phyloP scores from a whole-genome alignment of 1,140 invertebrate species.

The Drosophila albomicans region DNA sequence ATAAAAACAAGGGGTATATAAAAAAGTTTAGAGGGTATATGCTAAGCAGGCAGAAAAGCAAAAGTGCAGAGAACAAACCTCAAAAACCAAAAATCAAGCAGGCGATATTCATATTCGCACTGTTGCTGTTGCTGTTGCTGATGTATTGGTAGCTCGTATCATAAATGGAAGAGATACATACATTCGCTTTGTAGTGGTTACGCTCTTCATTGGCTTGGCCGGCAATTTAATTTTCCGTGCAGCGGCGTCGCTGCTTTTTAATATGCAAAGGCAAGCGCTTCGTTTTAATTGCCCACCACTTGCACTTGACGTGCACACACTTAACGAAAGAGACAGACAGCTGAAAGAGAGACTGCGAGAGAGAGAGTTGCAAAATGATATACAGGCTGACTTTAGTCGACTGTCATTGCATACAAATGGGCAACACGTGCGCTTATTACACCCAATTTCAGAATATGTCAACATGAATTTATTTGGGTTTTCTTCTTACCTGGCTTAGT shows the following conservation, averaged over 20 bases:
- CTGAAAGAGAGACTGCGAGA: neutral
- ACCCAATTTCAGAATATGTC: neutral
- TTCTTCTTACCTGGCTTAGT: neutral
- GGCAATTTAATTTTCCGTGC: slow-evolving; percentile 39
- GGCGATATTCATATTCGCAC: slow-evolving; percentile 1
- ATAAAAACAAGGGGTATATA: too few relatives aligned
- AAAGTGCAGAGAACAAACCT: slow-evolving; percentile 10
- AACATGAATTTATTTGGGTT: slow-evolving; percentile 5
- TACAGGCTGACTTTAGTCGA: neutral
- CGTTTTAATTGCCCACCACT: slow-evolving; percentile 30
- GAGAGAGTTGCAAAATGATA: neutral
- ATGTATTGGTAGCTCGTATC: slow-evolving; percentile 9
- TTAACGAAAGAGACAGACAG: neutral
- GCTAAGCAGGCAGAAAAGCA: neutral
- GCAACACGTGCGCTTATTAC: slow-evolving; percentile 11
- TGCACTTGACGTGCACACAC: slow-evolving; percentile 19
- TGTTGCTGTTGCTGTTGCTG: neutral
- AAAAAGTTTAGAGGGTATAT: neutral
- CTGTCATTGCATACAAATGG: slow-evolving; percentile 16
- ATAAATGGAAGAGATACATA: slow-evolving; percentile 27
- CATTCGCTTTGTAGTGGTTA: slow-evolving; percentile 47
- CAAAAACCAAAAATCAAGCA: neutral
- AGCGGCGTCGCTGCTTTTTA: slow-evolving; percentile 20
- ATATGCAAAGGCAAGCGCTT: slow-evolving; percentile 36
- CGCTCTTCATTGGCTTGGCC: slow-evolving; percentile 32